Evolutionary conservation across 2,113 vertebrate genomes (phyloP).

Genomic region (Megaptera novaeangliae): DNA sequence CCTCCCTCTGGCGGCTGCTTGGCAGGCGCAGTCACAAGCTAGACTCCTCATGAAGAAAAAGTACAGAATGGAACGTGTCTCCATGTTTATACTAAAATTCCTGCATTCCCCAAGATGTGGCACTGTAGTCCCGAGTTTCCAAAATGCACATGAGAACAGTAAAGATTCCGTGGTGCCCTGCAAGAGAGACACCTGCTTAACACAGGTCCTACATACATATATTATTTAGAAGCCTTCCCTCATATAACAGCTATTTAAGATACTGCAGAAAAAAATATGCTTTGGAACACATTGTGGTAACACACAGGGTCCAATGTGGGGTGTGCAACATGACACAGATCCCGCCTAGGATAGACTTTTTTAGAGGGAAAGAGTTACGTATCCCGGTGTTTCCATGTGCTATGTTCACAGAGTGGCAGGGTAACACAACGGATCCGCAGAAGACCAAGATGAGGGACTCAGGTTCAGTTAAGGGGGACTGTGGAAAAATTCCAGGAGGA

Average conservation of each 20-base stretch:
- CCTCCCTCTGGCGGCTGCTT: not conserved
- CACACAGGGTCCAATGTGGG: rapidly evolving
- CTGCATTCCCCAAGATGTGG: not conserved
- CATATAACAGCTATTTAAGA: rapidly evolving
- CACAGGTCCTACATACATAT: not conserved
- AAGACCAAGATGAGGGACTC: not conserved
- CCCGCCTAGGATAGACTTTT: not conserved
- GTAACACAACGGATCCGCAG: not conserved
- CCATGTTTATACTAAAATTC: not conserved
- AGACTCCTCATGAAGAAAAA: not conserved
- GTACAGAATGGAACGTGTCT: rapidly evolving
- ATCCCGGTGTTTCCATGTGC: not conserved
- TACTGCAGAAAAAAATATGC: not conserved
- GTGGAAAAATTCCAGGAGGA: not conserved
- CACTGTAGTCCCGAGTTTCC: not conserved
- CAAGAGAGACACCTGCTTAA: not conserved
- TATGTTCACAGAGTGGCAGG: rapidly evolving
- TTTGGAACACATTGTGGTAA: not conserved
- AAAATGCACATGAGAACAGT: rapidly evolving
- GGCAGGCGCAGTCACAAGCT: not conserved
- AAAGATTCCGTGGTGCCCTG: not conserved
- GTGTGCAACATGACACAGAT: not conserved
- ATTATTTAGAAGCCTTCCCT: not conserved
- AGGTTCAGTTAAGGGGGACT: not conserved
- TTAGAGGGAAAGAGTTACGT: not conserved